Base-by-base conservation (phyloP, 1,140 invertebrate genomes). In the Phortica variegata region DNA sequence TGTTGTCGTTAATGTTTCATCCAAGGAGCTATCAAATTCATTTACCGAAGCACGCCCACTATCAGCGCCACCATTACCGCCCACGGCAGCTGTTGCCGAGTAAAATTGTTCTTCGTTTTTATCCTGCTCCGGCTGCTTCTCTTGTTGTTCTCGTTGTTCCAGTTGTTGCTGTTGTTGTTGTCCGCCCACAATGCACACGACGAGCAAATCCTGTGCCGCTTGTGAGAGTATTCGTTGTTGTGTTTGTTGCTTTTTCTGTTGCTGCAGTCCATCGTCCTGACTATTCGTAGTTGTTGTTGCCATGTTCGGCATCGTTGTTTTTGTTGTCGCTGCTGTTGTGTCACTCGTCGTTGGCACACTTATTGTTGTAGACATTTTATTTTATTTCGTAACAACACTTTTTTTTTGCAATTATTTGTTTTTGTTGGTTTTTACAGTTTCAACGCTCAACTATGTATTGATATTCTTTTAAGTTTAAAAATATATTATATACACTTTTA, bases 21-120 rank as follows among this genome's bases (percentile, higher is more conserved):
- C 49, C 19, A 47, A 13, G 3, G 34, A 52, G 17, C 46, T 50
- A 50, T 59, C 56, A 49, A 71, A 53, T 40, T 71, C 60, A 43
- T 65, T 71, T 37, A 53, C 58, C 52, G 66, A 69, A 21, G 47
- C 65, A 36, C 60, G 60, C 37, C 60, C 59, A 58, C 61, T 69
- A 47, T 69, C 65, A 20, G 58, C 21, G 13, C 39, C 34, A 33
- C 21, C 32, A 4, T 20, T 33, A 9, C 13, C 29, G 31, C 20
- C 32, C 18, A 33, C 43, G 36, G 39, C 16, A 9, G 36, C n/a
- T 16, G 21, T 47, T 29, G 29, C 16, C 47, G 32, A 36, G 38
- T 20, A 26, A 23, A 19, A 19, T 36, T 37, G 18, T 23, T 21
- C 31, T 50, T 43, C 21, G 36, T 40, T 12, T 34, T 34, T 44